Base-by-base conservation (phyloP, 2,113 vertebrate species). In the Nicator chloris region DNA sequence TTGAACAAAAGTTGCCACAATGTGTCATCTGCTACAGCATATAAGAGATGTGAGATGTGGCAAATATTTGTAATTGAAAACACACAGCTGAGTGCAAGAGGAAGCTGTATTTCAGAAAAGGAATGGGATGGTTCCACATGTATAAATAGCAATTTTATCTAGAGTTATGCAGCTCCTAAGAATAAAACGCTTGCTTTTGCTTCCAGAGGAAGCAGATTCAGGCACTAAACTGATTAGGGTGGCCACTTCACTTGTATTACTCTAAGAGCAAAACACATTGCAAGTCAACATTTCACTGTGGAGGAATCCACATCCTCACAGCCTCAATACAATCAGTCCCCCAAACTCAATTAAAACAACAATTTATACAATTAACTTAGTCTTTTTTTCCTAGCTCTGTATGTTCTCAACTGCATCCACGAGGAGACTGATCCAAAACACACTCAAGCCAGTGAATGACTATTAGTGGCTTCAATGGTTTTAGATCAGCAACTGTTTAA, bases 1-100 rank as follows among this genome's bases (percentile, higher is more conserved):
- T 47, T 70, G 86, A 92, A 95, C 86, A 87, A 45, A 96, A 90
- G 79, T 96, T 95, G 86, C 86, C 95, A 93, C 93, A 57, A 73
- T 28, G 70, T 87, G 93, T 95, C 85, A 82, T 73, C 65, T n/a
- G 33, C 79, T 65, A 35, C 30, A 72, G 82, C 73, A 66, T 31
- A 22, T 35, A 59, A 53, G 90, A 84, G 78, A 81, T 56, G 76
- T 79, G 92, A 94, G 78, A 59, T 61, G 75, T 17, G 60, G 66
- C 6, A 30, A 94, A 89, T 42, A 37, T 61, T 65, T 78, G 75
- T 54, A 91, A 86, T 81, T 93, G 95, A 82, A 95, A 95, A 68
- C 60, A 91, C 71, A 69, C 31, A 69, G 68, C 9, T 91, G 73
- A 94, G 42, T n/a, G 64, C 64, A 90, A 75, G 53, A 93, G 28